Base-by-base conservation (phyloP, 2,113 vertebrate genomes). In the Diphyllodes magnificus region DNA sequence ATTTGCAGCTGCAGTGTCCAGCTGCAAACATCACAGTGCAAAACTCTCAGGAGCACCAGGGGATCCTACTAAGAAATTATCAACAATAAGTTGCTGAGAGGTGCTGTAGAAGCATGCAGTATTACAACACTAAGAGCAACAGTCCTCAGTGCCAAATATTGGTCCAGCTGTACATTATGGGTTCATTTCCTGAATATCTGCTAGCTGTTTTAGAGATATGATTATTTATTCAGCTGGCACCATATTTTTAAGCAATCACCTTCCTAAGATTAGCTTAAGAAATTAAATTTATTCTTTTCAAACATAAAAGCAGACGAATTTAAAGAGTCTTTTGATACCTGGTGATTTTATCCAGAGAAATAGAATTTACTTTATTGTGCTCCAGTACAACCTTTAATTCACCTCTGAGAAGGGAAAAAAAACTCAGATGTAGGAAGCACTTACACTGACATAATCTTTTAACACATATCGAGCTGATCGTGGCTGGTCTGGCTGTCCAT, bases 401-500 rank as follows among this genome's bases (percentile, higher is more conserved):
- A 77, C 12, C 21, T 50, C 27, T 42, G 13, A 90, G 42, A 35
- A 89, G 19, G 31, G 60, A 76, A 53, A 14, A 60, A 82, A 82
- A 88, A 60, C 6, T 4, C 64, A 90, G 15, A 42, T 21, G 5
- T 1, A 86, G 37, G 10, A 47, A 78, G 20, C 56, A 96, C 97
- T 98, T 97, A 99, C 99, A 17, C 1, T 97, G 90, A 99, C 99
- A 11, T 98, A 99, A 94, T 99, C 99, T 97, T 99, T 99, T 73
- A 99, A 97, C 51, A 99, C 95, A 16, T 99, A 99, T 18, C 99
- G 99, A 31, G 99, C 98, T 35, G 99, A 99, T 82, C 99, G 98
- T 0, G 99, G 98, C 88, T 99, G 99, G 97, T 99, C 99, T 13
- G 99, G 99, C 94, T 99, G 99, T 15, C 99, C 99, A 5, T 99